These are phyloP conservation scores for Drosophila kohkoa DNA, from an alignment of 1,140 invertebrate genomes.

Conservation along the genomic window DNA sequence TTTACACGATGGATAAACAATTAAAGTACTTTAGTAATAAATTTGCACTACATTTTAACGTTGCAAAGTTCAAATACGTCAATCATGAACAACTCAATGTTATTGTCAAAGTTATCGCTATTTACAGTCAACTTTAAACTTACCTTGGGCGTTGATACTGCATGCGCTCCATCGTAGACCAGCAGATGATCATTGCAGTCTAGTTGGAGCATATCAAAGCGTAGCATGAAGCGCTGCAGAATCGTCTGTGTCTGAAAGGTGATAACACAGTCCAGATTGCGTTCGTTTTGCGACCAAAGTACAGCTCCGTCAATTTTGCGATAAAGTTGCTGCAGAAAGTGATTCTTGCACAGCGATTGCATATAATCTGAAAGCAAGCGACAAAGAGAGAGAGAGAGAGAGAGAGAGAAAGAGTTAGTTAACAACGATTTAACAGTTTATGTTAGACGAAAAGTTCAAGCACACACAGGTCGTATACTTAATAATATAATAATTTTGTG, in stretches of 20 bases:
- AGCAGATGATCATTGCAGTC: constrained; percentile 97
- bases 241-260: constrained; percentile 97
- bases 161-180: constrained; percentile 96
- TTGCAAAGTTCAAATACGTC: background rate
- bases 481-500: constrained; percentile 46
- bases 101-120: too few relatives aligned
- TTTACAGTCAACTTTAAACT: constrained; percentile 25
- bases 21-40: too few relatives aligned
- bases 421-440: background rate
- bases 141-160: constrained; percentile 94
- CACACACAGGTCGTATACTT: constrained; percentile 11
- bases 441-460: constrained; percentile 60
- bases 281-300: constrained; percentile 93
- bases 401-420: background rate
- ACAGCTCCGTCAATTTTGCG: constrained; percentile 96
- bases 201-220: constrained; percentile 92
- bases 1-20: background rate
- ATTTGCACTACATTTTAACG: background rate
- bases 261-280: constrained; percentile 95
- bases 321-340: constrained; percentile 94
- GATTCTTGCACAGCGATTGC: constrained; percentile 93
- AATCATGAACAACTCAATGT: too few relatives aligned
- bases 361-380: constrained; percentile 91
- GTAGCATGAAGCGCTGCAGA: constrained; percentile 95
- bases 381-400: too few relatives aligned